Conservation (phyloP, 2,888 invertebrate genomes). For the Ophonus ardosiacus region DNA sequence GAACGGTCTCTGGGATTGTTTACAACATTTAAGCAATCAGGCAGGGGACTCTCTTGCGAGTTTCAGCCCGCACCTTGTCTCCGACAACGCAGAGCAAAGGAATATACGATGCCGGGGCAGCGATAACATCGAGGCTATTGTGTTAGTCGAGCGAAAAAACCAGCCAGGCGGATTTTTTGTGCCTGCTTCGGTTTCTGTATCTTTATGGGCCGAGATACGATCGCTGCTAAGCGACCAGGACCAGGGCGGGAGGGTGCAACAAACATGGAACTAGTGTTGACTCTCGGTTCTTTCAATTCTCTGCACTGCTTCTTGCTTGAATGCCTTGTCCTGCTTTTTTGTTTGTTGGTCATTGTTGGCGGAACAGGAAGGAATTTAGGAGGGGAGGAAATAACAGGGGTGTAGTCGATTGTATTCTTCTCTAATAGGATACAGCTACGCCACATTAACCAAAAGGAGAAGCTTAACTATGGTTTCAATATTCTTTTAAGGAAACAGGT, state of each 20-base stretch:
- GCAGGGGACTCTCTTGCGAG: slow-evolving; percentile 18
- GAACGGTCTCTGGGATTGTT: slow-evolving; percentile 19
- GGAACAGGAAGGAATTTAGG: slow-evolving; percentile 47
- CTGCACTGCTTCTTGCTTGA: slow-evolving; percentile 24
- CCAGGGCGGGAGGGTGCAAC: slow-evolving; percentile 24
- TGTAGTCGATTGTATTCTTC: neutral
- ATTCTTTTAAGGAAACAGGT: neutral
- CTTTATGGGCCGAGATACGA: slow-evolving; percentile 43
- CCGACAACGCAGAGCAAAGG: neutral
- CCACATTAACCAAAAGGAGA: neutral
- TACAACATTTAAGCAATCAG: slow-evolving; percentile 61
- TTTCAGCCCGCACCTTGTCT: slow-evolving; percentile 16
- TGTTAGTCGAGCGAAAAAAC: slow-evolving; percentile 56
- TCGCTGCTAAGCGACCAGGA: slow-evolving; percentile 35
- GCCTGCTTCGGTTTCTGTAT: slow-evolving; percentile 44
- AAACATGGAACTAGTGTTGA: slow-evolving; percentile 48
- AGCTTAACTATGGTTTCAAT: neutral
- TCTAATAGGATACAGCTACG: neutral
- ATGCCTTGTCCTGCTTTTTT: slow-evolving; percentile 22
- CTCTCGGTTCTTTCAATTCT: slow-evolving; percentile 44
- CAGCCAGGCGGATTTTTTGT: slow-evolving; percentile 43
- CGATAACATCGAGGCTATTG: slow-evolving; percentile 60
- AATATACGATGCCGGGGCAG: slow-evolving; percentile 22
- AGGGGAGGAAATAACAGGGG: neutral
- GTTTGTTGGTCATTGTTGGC: slow-evolving; percentile 46